Conservation (phyloP, 1,140 invertebrate genomes). For the Octopus bimaculoides region DNA sequence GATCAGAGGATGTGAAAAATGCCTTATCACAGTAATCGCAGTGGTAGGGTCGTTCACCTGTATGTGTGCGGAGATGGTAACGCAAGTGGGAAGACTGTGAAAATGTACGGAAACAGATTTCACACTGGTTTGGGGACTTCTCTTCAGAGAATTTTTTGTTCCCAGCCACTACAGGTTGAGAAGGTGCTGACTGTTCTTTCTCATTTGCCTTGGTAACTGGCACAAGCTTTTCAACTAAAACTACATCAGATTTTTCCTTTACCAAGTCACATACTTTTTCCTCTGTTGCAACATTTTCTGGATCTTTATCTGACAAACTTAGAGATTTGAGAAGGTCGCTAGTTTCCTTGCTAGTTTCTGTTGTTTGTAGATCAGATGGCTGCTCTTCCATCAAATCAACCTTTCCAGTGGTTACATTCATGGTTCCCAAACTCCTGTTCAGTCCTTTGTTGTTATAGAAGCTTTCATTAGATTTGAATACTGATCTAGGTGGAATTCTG, state of each 20-base stretch:
- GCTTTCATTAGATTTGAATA: too few species aligned
- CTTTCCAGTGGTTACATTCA: too few species aligned
- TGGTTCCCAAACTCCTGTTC: too few species aligned
- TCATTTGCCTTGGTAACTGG: constrained; percentile 69
- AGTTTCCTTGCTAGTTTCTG: too few species aligned
- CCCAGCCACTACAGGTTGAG: constrained; percentile 30
- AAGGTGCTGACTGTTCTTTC: constrained; percentile 39
- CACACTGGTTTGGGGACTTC: constrained; percentile 73
- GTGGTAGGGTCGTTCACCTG: constrained; percentile 46
- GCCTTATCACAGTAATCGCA: constrained; percentile 52
- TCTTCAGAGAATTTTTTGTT: constrained; percentile 73
- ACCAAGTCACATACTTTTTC: too few species aligned
- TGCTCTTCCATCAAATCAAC: too few species aligned
- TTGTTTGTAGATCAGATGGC: too few species aligned
- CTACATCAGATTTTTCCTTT: not conserved
- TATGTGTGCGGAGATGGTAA: constrained; percentile 52
- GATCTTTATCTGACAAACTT: too few species aligned
- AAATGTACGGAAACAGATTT: constrained; percentile 48
- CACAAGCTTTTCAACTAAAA: constrained; percentile 48
- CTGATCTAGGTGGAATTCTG: too few species aligned
- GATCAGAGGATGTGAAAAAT: constrained; percentile 14
- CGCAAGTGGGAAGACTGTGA: constrained; percentile 37
- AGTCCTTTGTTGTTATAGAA: too few species aligned
- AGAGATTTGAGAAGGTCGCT: too few species aligned
- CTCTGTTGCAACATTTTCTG: too few species aligned